Evolutionary conservation across 2,113 vertebrate genomes (phyloP).

Genomic region (Stegastes partitus): DNA sequence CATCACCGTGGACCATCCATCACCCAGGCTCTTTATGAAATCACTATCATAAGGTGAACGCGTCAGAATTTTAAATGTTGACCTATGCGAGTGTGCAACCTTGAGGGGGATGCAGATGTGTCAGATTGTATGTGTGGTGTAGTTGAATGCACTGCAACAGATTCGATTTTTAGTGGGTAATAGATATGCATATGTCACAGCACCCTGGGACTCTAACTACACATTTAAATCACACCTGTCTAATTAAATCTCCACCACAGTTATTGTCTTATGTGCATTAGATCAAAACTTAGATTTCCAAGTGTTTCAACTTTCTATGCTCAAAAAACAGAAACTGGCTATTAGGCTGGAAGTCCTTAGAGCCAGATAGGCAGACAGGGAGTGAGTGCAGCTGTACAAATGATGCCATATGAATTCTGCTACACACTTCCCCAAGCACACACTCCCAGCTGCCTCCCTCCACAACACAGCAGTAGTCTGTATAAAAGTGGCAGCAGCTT

Average conservation of each 20-base stretch:
- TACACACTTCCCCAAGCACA: conserved; percentile 8
- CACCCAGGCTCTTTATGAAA: background rate
- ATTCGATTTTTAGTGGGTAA: background rate
- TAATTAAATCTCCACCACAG: background rate
- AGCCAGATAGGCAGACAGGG: background rate
- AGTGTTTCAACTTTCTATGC: background rate
- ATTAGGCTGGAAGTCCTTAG: background rate
- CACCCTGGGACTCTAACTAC: background rate
- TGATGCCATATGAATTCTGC: conserved; percentile 45
- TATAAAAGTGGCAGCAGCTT: conserved; percentile 56
- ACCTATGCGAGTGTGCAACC: conserved; percentile 48
- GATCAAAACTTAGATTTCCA: background rate
- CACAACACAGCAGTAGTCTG: conserved; percentile 62
- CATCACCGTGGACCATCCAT: background rate
- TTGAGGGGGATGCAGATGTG: conserved; percentile 56
- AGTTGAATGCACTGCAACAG: background rate
- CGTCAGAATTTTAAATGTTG: conserved; percentile 17
- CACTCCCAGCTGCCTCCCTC: conserved; percentile 47
- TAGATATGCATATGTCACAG: background rate
- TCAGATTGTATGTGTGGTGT: conserved; percentile 24
- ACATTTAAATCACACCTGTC: background rate
- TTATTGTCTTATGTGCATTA: background rate
- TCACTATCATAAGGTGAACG: background rate
- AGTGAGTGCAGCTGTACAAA: conserved; percentile 39
- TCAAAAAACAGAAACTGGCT: conserved; percentile 5